Base-by-base conservation (phyloP, 1,140 invertebrate genomes). In the Archegozetes longisetosus region DNA sequence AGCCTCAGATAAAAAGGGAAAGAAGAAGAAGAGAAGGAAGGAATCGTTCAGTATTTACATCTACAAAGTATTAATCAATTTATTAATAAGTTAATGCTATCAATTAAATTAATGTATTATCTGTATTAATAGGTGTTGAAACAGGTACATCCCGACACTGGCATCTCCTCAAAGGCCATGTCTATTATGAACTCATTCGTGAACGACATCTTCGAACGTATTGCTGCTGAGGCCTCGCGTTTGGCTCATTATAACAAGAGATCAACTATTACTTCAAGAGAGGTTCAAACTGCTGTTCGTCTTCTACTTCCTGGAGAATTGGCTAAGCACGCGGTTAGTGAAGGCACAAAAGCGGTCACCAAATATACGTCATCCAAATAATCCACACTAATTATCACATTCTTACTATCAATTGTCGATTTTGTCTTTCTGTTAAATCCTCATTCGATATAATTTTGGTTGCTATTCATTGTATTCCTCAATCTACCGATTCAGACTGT, bases 241-340 rank as follows among this genome's bases (percentile, higher is more conserved):
- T 68, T 85, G 60, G 77, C 80, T 9, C 80, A 84, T 62, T 83
- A 83, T 73, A 84, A 82, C 72, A 84, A 84, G 69, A 70, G 77
- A 1, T 78, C 78, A 1, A 78, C 72, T 46, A 78, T 79, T 64
- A 78, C 75, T n/a, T 74, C 70, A 61, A 69, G 77, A 61, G 80
- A 82, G 68, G 78, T 82, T 53, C 79, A 82, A 64, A 80, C 80
- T 14, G 77, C 80, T 52, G 78, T 79, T 25, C 69, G 79, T 47
- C 71, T 82, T 3, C 66, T 82, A 22, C 66, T 82, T 27, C 79
- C 79, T 17, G 80, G 80, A 60, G 79, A 82, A 66, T 70, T 82
- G 64, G 76, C 78, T 59, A 80, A 80, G 61, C 79, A 80, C 68
- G 78, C 78, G 27, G 75, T 80, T 0, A 74, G 70, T 51, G 78